These are phyloP conservation scores for Drosophila rellima DNA, from an alignment of 2,888 invertebrate species.

Conservation along the genomic window DNA sequence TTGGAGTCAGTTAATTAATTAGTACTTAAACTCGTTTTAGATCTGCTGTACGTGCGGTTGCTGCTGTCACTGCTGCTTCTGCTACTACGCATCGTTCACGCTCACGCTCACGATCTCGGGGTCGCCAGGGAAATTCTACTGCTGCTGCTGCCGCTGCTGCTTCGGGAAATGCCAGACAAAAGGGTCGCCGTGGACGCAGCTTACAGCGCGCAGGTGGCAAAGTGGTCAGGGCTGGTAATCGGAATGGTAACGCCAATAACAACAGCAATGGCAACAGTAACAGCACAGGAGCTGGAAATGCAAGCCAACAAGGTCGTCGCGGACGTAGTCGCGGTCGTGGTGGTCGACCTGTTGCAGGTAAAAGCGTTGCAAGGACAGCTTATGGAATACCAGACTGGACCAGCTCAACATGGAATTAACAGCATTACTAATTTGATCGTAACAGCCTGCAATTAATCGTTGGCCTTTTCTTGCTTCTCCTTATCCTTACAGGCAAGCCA, in stretches of 20 bases:
- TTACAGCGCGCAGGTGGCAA: slow-evolving; percentile 67
- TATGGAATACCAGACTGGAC: slow-evolving; percentile 44
- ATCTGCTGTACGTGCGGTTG: slow-evolving; percentile 66
- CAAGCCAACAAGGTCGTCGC: slow-evolving; percentile 74
- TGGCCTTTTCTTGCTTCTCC: slow-evolving; percentile 9
- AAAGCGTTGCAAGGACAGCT: slow-evolving; percentile 68
- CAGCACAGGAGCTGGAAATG: slow-evolving; percentile 44
- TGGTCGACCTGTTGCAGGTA: slow-evolving; percentile 79
- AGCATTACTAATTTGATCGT: neutral
- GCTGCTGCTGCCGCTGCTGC: slow-evolving; percentile 47
- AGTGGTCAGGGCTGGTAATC: slow-evolving; percentile 58
- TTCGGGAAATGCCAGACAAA: slow-evolving; percentile 40
- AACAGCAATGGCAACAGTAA: slow-evolving; percentile 31
- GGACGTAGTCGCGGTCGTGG: slow-evolving; percentile 84
- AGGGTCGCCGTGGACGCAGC: slow-evolving; percentile 77
- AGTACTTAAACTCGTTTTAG: slow-evolving; percentile 38
- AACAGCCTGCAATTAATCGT: slow-evolving; percentile 18
- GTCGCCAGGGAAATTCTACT: slow-evolving; percentile 55
- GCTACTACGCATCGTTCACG: slow-evolving; percentile 71
- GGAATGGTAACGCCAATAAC: slow-evolving; percentile 61
- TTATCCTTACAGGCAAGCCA: slow-evolving; percentile 62
- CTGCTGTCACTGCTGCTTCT: slow-evolving; percentile 51
- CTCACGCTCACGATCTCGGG: slow-evolving; percentile 73
- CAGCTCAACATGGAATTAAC: slow-evolving; percentile 31
- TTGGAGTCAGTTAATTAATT: neutral